Conservation (phyloP, 2,797 vertebrate species). For the Girardinus metallicus region DNA sequence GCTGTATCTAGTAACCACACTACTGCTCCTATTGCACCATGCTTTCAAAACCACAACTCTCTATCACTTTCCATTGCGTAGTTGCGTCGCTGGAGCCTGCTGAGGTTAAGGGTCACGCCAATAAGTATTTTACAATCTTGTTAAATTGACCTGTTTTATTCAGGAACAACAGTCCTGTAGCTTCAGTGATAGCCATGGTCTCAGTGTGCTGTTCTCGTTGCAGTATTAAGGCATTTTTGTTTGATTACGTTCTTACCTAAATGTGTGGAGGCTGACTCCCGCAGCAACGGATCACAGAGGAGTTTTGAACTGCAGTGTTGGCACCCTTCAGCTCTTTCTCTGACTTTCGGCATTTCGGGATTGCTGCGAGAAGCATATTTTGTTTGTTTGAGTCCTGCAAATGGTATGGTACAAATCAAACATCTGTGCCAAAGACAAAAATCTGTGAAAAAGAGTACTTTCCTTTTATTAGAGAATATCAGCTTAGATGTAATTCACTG, state of each 20-base stretch:
- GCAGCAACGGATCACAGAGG: conserved; percentile 49
- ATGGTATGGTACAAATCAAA: background rate
- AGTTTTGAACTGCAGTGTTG: conserved; percentile 49
- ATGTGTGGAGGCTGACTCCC: conserved; percentile 40
- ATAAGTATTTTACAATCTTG: conserved; percentile 20
- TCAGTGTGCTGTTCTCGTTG: background rate
- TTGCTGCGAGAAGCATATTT: conserved; percentile 46
- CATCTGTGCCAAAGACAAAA: background rate
- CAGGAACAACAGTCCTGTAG: conserved; percentile 1
- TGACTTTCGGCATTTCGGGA: conserved; percentile 29
- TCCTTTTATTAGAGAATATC: background rate
- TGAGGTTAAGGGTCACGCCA: conserved; percentile 60
- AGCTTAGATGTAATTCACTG: background rate
- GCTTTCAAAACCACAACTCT: conserved; percentile 76
- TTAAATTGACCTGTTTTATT: conserved; percentile 12
- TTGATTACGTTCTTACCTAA: conserved; percentile 59
- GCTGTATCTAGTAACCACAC: conserved; percentile 76
- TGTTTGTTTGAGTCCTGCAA: conserved; percentile 7
- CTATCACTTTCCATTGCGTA: conserved; percentile 76
- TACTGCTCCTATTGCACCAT: conserved; percentile 75
- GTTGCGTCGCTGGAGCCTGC: conserved; percentile 41
- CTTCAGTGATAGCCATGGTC: background rate
- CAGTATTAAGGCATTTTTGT: background rate
- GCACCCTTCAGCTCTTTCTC: conserved; percentile 46
- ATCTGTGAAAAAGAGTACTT: background rate